Conservation (phyloP, 1,140 invertebrate species). For the Zaprionus taronus region DNA sequence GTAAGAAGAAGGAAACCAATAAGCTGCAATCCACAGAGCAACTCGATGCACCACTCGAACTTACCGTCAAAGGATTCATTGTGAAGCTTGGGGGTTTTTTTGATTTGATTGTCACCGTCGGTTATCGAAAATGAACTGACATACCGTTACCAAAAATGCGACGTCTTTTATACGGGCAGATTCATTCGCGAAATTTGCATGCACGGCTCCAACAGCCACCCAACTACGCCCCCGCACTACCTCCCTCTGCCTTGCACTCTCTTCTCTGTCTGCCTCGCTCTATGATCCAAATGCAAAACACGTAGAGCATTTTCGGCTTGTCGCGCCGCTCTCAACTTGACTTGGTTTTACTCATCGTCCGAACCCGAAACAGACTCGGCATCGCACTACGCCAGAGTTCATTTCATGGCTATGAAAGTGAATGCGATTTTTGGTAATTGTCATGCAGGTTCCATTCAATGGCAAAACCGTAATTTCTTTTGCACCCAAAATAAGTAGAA, state of each 20-base stretch:
- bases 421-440: slow-evolving; percentile 72
- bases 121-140: slow-evolving; percentile 84
- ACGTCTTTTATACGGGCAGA: slow-evolving; percentile 76
- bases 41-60: slow-evolving; percentile 23
- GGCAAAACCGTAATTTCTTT: slow-evolving; percentile 66
- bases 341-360: neutral
- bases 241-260: slow-evolving; percentile 10
- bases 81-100: slow-evolving; percentile 68
- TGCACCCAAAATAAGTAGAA: slow-evolving; percentile 34
- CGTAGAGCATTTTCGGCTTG: slow-evolving; percentile 61
- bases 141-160: slow-evolving; percentile 70
- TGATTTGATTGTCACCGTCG: slow-evolving; percentile 77
- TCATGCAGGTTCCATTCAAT: slow-evolving; percentile 61
- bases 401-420: slow-evolving; percentile 69
- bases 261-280: slow-evolving; percentile 29
- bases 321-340: slow-evolving; percentile 25
- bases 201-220: neutral
- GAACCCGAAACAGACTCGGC: neutral
- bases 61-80: slow-evolving; percentile 84
- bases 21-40: neutral
- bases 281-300: slow-evolving; percentile 73
- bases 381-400: slow-evolving; percentile 3
- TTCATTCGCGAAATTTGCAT: slow-evolving; percentile 75
- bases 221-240: slow-evolving; percentile 42
- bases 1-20: neutral